Evolutionary conservation across 1,140 invertebrate species (phyloP).

Genomic region (Ceratosolen fusciceps): DNA sequence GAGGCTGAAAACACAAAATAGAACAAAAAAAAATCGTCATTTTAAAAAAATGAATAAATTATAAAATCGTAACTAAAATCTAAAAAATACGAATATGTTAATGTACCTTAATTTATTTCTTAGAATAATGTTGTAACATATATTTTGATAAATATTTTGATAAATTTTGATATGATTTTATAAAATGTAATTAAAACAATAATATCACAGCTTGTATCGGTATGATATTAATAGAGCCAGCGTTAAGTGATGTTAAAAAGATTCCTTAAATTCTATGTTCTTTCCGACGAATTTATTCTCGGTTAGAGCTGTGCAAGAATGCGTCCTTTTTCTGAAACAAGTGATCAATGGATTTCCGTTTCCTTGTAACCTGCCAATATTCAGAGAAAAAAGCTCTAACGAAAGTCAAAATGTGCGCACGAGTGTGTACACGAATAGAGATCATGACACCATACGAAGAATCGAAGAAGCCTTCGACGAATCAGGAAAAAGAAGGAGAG

Average conservation of each 20-base stretch:
- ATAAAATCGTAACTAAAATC: background rate
- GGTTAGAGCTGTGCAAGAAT: background rate
- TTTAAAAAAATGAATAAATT: conserved; percentile 7
- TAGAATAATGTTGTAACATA: too few relatives aligned
- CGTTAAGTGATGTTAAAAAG: background rate
- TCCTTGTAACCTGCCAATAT: conserved; percentile 6
- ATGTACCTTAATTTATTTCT: too few relatives aligned
- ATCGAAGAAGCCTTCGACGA: conserved; percentile 5
- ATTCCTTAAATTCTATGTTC: background rate
- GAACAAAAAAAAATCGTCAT: background rate
- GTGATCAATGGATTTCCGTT: conserved; percentile 49
- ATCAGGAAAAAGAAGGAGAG: background rate
- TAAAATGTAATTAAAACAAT: too few relatives aligned
- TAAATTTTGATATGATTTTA: too few relatives aligned
- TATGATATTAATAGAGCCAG: background rate
- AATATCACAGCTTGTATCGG: too few relatives aligned
- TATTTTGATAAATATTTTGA: too few relatives aligned
- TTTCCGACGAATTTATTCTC: conserved; percentile 2
- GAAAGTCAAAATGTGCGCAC: background rate
- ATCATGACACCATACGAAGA: conserved; percentile 1
- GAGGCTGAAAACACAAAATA: background rate
- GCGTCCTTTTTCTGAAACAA: conserved; percentile 34
- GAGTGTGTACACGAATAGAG: background rate
- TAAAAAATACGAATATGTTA: background rate
- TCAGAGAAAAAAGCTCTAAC: background rate